phyloP scores from a whole-genome alignment of 2,113 vertebrate genomes.

The Hipposideros armiger region DNA sequence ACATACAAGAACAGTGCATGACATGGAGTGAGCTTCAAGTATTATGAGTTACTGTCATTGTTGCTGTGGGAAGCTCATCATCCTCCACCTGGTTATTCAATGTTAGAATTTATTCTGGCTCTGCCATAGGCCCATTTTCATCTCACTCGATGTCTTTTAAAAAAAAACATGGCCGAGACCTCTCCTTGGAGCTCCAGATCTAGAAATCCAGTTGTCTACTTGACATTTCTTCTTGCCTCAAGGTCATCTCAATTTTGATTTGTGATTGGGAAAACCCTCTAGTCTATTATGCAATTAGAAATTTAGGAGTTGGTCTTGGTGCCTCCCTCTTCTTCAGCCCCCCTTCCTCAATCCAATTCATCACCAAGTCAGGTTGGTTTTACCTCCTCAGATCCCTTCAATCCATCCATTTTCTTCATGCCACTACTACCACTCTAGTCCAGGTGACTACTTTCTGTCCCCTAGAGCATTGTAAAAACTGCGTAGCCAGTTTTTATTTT shows the following conservation, averaged over 20 bases:
- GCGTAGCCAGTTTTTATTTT: background rate
- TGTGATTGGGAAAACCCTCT: background rate
- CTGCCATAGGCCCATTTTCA: background rate
- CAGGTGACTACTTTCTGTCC: background rate
- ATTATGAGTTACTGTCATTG: background rate
- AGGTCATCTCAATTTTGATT: background rate
- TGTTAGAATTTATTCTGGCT: background rate
- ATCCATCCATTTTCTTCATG: background rate
- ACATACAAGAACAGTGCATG: background rate
- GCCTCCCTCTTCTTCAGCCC: background rate
- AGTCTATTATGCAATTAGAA: background rate
- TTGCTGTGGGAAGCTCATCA: background rate
- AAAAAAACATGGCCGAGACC: background rate
- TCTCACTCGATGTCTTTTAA: background rate
- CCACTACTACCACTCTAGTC: background rate
- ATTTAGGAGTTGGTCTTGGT: background rate
- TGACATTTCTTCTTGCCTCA: background rate
- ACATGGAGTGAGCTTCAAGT: background rate
- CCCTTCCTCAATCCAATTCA: background rate
- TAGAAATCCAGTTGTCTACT: conserved; percentile 9
- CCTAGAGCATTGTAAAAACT: background rate
- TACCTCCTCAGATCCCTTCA: background rate
- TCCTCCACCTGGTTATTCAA: background rate
- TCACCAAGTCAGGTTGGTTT: background rate
- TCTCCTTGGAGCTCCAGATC: background rate